Base-by-base conservation (phyloP, 2,888 invertebrate species). In the Zygogramma bicolorata region DNA sequence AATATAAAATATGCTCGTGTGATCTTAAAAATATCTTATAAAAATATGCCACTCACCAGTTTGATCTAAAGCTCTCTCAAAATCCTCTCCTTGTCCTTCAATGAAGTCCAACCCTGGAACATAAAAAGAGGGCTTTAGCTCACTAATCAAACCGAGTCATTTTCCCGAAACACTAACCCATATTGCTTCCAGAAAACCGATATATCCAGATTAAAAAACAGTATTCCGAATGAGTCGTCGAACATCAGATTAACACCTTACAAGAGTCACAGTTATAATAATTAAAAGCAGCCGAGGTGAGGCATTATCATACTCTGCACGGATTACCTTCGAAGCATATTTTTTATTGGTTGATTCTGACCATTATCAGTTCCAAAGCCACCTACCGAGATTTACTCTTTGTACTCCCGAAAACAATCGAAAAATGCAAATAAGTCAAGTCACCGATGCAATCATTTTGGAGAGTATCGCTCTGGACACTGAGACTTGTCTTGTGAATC, bases 31-130 rank as follows among this genome's bases (percentile, higher is more conserved):
- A 8, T 0, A 18, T 20, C 20, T 53, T 3, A 53, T n/a, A 53
- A 53, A n/a, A n/a, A n/a, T n/a, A n/a, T n/a, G n/a, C n/a, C n/a
- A 84, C 88, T 88, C 84, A 92, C 93, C 93, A 85, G 93, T 91
- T 74, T 91, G 91, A 83, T 92, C 91, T 81, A 93, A 90, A 76
- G 93, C 93, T 81, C 91, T 90, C 87, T 93, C 93, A 86, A 93
- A 93, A 86, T 93, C 92, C 83, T 92, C 92, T 79, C 92, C 92
- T 89, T 92, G 92, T 80, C 88, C 88, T 84, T 92, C 92, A 85
- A 92, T 90, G 86, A 93, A 93, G 87, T 93, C 93, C 88, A 93
- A 89, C 88, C 93, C 93, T 93, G 88, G 81, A 89, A 86, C 40
- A 46, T 29, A 63, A 63, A 29, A 63, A 46, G 22, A 67, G n/a